A percentile compares a stretch with the other conserved stretches of the same genome.
Conservation (phyloP, 1,140 invertebrate species). For the Dreissena rostriformis region DNA sequence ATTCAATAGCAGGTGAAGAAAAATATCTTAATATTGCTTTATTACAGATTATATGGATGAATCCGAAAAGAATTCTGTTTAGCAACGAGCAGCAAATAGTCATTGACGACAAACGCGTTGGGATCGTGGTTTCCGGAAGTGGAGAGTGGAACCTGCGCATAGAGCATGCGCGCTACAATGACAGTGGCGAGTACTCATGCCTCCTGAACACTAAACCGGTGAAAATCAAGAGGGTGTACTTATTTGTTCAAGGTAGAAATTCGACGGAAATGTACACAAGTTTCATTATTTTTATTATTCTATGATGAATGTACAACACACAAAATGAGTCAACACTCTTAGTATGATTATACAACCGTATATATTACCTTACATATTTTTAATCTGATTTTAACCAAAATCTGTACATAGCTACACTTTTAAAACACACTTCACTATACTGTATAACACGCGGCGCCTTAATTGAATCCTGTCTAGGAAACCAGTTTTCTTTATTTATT, state of each 20-base stretch:
- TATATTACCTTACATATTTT: background rate
- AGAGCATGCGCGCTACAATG: slow-evolving; percentile 66
- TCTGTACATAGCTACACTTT: background rate
- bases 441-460: no score
- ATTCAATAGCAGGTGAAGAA: no score
- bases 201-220: slow-evolving; percentile 74
- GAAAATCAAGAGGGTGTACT: slow-evolving; percentile 67
- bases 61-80: slow-evolving; percentile 64
- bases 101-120: slow-evolving; percentile 71
- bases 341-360: background rate
- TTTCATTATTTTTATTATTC: no score
- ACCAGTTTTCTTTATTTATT: no score
- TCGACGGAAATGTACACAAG: no score
- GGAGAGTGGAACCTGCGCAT: slow-evolving; percentile 76
- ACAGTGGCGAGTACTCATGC: slow-evolving; percentile 72
- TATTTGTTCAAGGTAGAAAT: slow-evolving; percentile 71
- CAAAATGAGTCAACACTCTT: background rate
- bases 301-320: background rate
- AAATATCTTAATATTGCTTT: no score
- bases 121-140: slow-evolving; percentile 63
- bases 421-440: background rate
- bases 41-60: slow-evolving; percentile 74
- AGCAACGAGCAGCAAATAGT: slow-evolving; percentile 69
- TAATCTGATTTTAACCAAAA: background rate
- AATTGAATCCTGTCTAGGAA: no score